Evolutionary conservation across 1,140 invertebrate species (phyloP).

Genomic region (Drosophila sp.): DNA sequence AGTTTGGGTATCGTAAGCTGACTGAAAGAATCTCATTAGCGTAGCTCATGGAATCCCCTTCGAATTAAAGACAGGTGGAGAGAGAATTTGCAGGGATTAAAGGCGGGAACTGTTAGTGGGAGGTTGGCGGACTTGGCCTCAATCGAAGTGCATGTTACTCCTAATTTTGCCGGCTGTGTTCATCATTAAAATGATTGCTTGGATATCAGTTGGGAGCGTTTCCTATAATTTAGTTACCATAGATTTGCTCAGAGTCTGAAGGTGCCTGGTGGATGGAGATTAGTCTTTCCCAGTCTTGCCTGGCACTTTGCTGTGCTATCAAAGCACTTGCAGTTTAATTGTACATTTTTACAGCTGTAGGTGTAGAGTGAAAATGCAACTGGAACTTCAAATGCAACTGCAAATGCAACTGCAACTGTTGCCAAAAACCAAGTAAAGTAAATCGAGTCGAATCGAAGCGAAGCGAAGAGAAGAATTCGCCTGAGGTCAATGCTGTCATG

Average conservation of each 20-base stretch:
- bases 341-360: constrained; percentile 18
- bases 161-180: constrained; percentile 13
- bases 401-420: constrained; percentile 34
- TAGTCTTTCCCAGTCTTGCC: background rate
- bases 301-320: background rate
- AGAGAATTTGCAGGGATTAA: background rate
- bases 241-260: background rate
- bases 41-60: background rate
- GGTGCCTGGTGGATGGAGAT: background rate
- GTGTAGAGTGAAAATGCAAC: no score
- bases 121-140: background rate
- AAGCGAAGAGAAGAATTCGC: constrained; percentile 49
- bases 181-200: constrained; percentile 48
- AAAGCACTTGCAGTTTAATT: constrained; percentile 33
- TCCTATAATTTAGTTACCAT: constrained; percentile 33
- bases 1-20: background rate
- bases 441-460: background rate
- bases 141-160: constrained; percentile 6
- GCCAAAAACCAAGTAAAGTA: constrained; percentile 1
- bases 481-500: constrained; percentile 56
- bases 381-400: no score
- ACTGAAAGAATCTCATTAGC: constrained; percentile 11
- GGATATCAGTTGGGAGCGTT: constrained; percentile 33
- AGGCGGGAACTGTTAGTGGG: background rate
- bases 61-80: background rate